Evolutionary conservation across 2,113 vertebrate species (phyloP), one percentile per base, ranked within the genome.

Genomic region (Chionis minor): DNA sequence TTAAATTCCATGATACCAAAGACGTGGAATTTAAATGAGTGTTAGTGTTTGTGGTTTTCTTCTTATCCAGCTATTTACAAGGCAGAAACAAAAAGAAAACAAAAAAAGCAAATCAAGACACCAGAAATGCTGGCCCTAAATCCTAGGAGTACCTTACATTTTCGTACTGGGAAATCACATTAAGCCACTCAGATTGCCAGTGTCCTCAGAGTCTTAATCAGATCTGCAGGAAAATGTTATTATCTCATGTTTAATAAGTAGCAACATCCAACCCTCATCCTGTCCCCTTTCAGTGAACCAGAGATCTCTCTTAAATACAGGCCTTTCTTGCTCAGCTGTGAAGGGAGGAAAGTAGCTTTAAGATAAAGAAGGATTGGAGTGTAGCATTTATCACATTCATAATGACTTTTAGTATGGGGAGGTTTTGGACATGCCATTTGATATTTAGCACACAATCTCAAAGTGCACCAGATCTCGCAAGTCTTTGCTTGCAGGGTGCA

Each of bases 151-250:
- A 81, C 56, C 47, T 86, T 84, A 72, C 4, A 17, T 92, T 92
- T 92, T 92, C 86, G 19, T 81, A 91, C 44, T 89, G 62, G 33
- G 40, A 96, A 94, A 94, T 95, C 71, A 83, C 18, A 88, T 92
- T 94, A 96, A 86, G 22, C 28, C 47, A 79, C 26, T 84, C 65
- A 86, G 75, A 88, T 78, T 90, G 80, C 63, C 52, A 81, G 47
- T 72, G 56, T 88, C 77, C 69, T 93, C 81, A 72, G 44, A 84
- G 19, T 24, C 23, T 30, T 94, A 92, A 96, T 90, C 51, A 84
- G 61, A 95, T 94, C 67, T 81, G 55, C 69, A 90, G 56, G 26
- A 77, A 94, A 96, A 92, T 88, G 30, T 65, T 90, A 80, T 95
- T 94, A 90, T 59, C 55, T 74, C 21, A 47, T 90, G 75, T 90